These are phyloP conservation scores for Eucera pruinosa DNA, from an alignment of 2,888 invertebrate species.

Conservation along the genomic window DNA sequence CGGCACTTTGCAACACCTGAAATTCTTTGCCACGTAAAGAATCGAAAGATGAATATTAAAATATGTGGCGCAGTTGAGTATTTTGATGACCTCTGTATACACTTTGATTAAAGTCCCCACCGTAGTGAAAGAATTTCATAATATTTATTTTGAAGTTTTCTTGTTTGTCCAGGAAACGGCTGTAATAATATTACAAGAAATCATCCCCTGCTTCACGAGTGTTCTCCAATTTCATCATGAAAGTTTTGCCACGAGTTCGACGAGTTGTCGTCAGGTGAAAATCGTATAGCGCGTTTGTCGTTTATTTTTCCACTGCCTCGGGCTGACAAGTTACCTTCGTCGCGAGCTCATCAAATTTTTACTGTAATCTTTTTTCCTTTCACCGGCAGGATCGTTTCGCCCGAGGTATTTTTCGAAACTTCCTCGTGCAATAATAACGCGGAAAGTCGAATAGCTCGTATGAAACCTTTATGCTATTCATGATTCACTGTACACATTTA, in stretches of 20 bases:
- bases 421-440: not conserved
- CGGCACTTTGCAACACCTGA: too few relatives aligned
- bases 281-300: not conserved
- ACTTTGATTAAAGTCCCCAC: too few relatives aligned
- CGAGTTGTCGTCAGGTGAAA: constrained; percentile 15
- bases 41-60: too few relatives aligned
- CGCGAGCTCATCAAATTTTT: constrained; percentile 16
- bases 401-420: not conserved
- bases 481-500: too few relatives aligned
- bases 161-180: not conserved
- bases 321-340: constrained; percentile 6
- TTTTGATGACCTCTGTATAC: too few relatives aligned
- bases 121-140: too few relatives aligned
- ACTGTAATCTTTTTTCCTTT: not conserved
- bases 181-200: not conserved
- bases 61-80: too few relatives aligned
- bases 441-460: not conserved
- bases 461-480: not conserved
- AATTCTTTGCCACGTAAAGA: too few relatives aligned
- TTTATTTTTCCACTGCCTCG: constrained; percentile 30
- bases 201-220: not conserved
- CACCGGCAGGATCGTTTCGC: not conserved
- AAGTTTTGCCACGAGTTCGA: not conserved
- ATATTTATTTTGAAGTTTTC: too few relatives aligned
- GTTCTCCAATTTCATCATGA: constrained; percentile 4